Percentiles rank a stretch among this genome's conserved stretches.
Evolutionary conservation across 2,113 vertebrate genomes (phyloP).

Genomic region (Hirundichthys speculiger): DNA sequence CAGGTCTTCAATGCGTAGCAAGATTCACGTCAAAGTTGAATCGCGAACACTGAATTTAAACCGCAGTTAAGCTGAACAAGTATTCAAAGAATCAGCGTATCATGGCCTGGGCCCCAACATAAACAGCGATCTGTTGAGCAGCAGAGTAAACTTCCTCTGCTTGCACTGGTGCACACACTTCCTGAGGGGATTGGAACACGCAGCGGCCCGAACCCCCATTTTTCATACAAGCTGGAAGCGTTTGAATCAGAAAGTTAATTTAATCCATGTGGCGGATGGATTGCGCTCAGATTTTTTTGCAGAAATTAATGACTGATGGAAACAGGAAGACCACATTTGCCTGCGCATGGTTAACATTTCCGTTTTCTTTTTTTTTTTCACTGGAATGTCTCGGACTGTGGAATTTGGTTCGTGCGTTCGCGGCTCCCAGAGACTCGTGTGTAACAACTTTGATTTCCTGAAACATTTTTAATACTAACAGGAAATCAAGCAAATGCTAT

Average conservation of each 20-base stretch:
- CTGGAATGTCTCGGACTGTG: background rate
- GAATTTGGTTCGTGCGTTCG: background rate
- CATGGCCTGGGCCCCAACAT: conserved; percentile 56
- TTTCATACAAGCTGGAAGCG: conserved; percentile 27
- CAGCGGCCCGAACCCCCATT: conserved; percentile 35
- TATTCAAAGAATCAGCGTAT: conserved; percentile 15
- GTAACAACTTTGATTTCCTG: background rate
- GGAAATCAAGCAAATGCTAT: background rate
- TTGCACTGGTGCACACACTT: conserved; percentile 71
- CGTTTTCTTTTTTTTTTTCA: background rate
- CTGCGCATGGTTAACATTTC: background rate
- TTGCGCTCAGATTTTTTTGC: background rate
- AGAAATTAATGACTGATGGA: background rate
- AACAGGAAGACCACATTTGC: background rate
- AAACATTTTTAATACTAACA: background rate
- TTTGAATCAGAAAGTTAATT: conserved; percentile 47
- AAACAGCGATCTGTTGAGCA: conserved; percentile 73
- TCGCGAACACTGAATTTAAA: background rate
- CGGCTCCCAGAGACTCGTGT: background rate
- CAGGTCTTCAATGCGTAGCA: background rate
- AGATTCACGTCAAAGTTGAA: background rate
- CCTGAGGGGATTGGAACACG: conserved; percentile 64
- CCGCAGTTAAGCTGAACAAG: conserved; percentile 1
- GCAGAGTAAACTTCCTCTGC: conserved; percentile 73
- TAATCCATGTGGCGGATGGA: conserved; percentile 47